A percentile compares a stretch with the other conserved stretches of the same genome.
Evolutionary conservation across 2,113 vertebrate genomes (phyloP).

Genomic region (Promerops cafer): DNA sequence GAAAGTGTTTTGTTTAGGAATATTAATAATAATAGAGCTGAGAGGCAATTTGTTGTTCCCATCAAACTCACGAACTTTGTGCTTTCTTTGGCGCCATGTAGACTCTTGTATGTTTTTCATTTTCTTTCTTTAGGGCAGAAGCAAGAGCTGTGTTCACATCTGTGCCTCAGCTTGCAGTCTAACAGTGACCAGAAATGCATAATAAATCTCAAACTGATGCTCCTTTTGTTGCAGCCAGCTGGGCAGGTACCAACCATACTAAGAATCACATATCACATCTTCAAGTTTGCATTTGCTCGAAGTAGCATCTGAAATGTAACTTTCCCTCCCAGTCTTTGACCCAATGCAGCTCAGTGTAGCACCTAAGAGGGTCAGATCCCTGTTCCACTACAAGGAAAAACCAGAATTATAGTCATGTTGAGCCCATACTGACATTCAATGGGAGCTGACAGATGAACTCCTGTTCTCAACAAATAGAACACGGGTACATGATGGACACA

Average conservation of each 20-base stretch:
- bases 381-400: not conserved
- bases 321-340: not conserved
- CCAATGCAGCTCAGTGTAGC: not conserved
- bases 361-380: not conserved
- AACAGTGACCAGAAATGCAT: not conserved
- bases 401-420: not conserved
- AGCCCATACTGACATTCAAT: not conserved
- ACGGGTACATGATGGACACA: not conserved
- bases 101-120: not conserved
- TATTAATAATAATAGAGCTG: not conserved
- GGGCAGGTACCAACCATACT: not conserved
- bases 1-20: not conserved
- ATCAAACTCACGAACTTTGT: not conserved
- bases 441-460: not conserved
- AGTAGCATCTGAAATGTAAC: not conserved
- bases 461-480: not conserved
- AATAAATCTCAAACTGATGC: not conserved
- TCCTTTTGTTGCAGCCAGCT: not conserved
- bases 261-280: not conserved
- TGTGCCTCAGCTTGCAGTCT: not conserved
- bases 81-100: constrained; percentile 5
- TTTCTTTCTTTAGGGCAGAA: not conserved
- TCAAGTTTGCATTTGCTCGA: not conserved
- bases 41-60: not conserved
- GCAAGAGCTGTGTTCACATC: not conserved